A percentile compares a stretch with the other conserved stretches of the same genome.
Evolutionary conservation across 2,888 invertebrate genomes (phyloP).

Genomic region (Pheosia gnoma): DNA sequence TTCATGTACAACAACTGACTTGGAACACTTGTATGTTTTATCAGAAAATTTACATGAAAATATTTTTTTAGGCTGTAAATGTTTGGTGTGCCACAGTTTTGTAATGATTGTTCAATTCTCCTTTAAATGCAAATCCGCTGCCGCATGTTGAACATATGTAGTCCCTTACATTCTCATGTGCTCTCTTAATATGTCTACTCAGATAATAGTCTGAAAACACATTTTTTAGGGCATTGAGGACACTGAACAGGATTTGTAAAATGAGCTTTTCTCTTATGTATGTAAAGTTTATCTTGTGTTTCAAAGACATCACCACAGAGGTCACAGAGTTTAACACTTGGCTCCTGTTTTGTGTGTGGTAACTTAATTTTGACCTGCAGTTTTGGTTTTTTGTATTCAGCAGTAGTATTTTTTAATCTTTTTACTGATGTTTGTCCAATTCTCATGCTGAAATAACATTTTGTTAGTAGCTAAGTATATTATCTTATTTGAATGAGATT

Average conservation of each 20-base stretch:
- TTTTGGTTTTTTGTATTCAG: slow-evolving; percentile 27
- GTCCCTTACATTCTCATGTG: slow-evolving; percentile 56
- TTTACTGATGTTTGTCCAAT: slow-evolving; percentile 35
- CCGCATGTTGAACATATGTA: slow-evolving; percentile 71
- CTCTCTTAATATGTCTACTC: slow-evolving; percentile 64
- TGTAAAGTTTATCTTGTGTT: slow-evolving; percentile 50
- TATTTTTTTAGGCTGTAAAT: slow-evolving; percentile 51
- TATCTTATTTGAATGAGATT: background rate
- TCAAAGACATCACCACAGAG: slow-evolving; percentile 67
- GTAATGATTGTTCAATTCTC: slow-evolving; percentile 61
- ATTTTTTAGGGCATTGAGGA: slow-evolving; percentile 59
- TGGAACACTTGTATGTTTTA: slow-evolving; percentile 68
- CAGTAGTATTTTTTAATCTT: slow-evolving; percentile 22
- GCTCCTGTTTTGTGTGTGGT: slow-evolving; percentile 35
- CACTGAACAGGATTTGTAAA: slow-evolving; percentile 59
- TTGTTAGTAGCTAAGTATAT: background rate
- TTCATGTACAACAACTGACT: slow-evolving; percentile 73
- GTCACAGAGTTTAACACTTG: slow-evolving; percentile 62
- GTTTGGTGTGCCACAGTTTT: slow-evolving; percentile 65
- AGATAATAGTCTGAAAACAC: slow-evolving; percentile 61
- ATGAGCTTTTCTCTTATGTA: slow-evolving; percentile 63
- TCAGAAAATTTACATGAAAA: slow-evolving; percentile 69
- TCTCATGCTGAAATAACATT: slow-evolving; percentile 52
- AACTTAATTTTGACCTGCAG: slow-evolving; percentile 38
- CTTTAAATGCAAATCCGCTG: slow-evolving; percentile 61